A percentile compares a stretch with the other conserved stretches of the same genome.
Conservation (phyloP, 2,113 vertebrate species). For the Microcebus griseorufus region DNA sequence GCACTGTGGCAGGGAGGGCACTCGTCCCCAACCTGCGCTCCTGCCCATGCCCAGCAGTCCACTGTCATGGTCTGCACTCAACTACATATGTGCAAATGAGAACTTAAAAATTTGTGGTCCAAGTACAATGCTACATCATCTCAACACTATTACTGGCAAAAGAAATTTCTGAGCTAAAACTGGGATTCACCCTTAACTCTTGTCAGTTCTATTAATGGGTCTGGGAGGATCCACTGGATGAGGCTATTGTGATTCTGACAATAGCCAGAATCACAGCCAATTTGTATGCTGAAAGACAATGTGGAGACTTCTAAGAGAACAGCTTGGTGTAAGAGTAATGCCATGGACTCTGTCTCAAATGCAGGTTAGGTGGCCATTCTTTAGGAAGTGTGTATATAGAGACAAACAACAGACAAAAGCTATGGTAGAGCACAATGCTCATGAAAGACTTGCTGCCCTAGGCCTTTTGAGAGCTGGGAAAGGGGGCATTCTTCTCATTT, state of each 20-base stretch:
- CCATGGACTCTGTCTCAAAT: accelerated
- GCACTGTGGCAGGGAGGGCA: background rate
- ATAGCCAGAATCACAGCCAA: too few relatives aligned
- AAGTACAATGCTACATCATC: background rate
- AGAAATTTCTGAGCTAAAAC: background rate
- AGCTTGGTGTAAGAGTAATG: background rate
- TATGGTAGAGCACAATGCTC: background rate
- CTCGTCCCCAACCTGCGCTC: background rate
- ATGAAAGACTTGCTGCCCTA: background rate
- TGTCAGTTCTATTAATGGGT: background rate
- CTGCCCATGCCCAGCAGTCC: background rate
- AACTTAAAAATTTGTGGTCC: background rate
- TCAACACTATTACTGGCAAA: background rate
- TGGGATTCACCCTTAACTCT: background rate
- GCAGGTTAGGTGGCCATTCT: background rate
- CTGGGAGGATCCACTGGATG: background rate
- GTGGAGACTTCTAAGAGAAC: too few relatives aligned
- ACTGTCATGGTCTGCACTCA: accelerated
- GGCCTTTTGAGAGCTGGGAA: background rate
- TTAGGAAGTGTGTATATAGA: background rate
- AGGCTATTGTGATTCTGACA: background rate
- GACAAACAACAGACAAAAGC: background rate
- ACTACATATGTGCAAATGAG: background rate
- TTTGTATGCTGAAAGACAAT: background rate
- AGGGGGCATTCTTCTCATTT: background rate